A percentile compares a stretch with the other conserved stretches of the same genome.
Evolutionary conservation across 2,113 vertebrate species (phyloP).

Genomic region (Guaruba guarouba): DNA sequence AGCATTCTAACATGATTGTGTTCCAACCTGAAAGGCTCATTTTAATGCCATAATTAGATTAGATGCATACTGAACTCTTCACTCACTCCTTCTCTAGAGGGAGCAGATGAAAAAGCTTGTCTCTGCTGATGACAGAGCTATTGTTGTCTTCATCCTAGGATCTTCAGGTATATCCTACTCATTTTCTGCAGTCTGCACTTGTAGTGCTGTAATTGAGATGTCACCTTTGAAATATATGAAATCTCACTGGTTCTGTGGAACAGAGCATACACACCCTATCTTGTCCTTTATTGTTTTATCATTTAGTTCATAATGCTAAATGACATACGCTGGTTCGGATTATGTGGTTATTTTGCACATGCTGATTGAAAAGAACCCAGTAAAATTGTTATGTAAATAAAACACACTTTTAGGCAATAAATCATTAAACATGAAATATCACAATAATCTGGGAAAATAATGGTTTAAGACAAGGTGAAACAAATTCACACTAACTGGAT

Average conservation of each 20-base stretch:
- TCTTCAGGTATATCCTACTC: conserved; percentile 17
- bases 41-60: neutral
- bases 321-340: neutral
- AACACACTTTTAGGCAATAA: neutral
- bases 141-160: conserved; percentile 28
- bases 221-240: conserved; percentile 28
- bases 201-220: conserved; percentile 31
- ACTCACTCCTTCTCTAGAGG: conserved; percentile 19
- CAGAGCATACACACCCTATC: neutral
- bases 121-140: neutral
- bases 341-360: neutral
- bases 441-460: neutral
- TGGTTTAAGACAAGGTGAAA: neutral
- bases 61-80: neutral
- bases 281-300: neutral
- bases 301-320: neutral
- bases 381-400: neutral
- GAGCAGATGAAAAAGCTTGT: conserved; percentile 39
- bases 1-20: neutral
- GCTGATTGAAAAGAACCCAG: neutral
- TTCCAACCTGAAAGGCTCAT: neutral
- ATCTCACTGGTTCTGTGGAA: neutral
- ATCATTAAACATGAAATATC: neutral
- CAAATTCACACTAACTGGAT: neutral
- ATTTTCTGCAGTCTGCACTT: conserved; percentile 30